Evolutionary conservation across 2,888 invertebrate genomes (phyloP).

Genomic region (Trichopoda pennipes): DNA sequence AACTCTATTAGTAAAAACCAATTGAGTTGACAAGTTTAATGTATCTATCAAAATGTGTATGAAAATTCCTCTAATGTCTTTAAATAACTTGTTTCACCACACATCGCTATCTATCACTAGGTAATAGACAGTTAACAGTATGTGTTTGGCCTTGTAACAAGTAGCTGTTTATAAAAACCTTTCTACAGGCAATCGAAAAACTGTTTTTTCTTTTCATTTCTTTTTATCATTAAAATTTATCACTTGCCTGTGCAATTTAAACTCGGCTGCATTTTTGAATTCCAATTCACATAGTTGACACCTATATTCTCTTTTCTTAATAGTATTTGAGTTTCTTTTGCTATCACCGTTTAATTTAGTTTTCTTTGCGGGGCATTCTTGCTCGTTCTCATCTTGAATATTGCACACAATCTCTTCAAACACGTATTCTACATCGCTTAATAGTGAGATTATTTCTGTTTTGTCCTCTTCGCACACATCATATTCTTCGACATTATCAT

Average conservation of each 20-base stretch:
- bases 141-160: too few relatives aligned
- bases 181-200: too few relatives aligned
- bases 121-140: too few relatives aligned
- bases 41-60: too few relatives aligned
- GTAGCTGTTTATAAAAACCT: too few relatives aligned
- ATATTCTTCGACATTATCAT: constrained; percentile 11
- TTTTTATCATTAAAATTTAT: not conserved
- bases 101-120: too few relatives aligned
- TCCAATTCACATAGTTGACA: constrained; percentile 31
- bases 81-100: too few relatives aligned
- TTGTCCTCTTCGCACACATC: constrained; percentile 2
- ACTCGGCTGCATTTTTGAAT: constrained; percentile 15
- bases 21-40: too few relatives aligned
- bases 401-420: constrained; percentile 8
- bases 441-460: not conserved
- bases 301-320: constrained; percentile 28
- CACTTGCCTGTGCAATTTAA: constrained; percentile 41
- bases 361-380: not conserved
- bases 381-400: not conserved
- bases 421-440: constrained; percentile 40
- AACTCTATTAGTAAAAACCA: too few relatives aligned
- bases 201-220: not conserved
- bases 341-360: not conserved
- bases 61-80: too few relatives aligned
- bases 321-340: not conserved